Conservation (phyloP, 1,140 invertebrate genomes). For the Bombyx mandarina region DNA sequence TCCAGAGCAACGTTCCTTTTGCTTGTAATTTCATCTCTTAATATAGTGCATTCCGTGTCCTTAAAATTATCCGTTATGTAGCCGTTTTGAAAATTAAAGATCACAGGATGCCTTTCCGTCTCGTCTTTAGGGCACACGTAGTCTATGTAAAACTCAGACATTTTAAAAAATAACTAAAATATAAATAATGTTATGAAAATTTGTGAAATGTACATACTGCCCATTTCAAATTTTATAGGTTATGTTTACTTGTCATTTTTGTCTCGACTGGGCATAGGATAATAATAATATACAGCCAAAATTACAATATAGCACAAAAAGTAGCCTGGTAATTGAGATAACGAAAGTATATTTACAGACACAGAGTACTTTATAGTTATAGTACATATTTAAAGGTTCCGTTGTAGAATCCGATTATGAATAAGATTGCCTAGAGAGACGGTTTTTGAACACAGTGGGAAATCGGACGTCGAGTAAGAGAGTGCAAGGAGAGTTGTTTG, state of each 20-base stretch:
- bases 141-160: conserved; percentile 31
- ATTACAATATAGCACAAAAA: not conserved
- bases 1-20: conserved; percentile 27
- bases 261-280: not conserved
- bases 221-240: too few species aligned
- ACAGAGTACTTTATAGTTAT: too few species aligned
- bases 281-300: not conserved
- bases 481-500: too few species aligned
- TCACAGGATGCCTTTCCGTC: conserved; percentile 23
- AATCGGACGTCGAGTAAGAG: too few species aligned
- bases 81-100: conserved; percentile 49
- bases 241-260: too few species aligned
- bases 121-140: conserved; percentile 31
- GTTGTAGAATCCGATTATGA: too few species aligned
- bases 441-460: too few species aligned
- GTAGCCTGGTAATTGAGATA: too few species aligned
- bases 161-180: conserved; percentile 4
- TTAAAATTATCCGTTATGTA: conserved; percentile 31
- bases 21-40: conserved; percentile 22
- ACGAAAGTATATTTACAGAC: too few species aligned
- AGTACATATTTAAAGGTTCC: too few species aligned
- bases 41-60: conserved; percentile 22
- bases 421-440: too few species aligned
- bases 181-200: not conserved
- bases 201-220: too few species aligned